Evolutionary conservation across 2,113 vertebrate genomes (phyloP), one percentile per base, ranked within the genome.

Genomic region (Hystrix brachyura): DNA sequence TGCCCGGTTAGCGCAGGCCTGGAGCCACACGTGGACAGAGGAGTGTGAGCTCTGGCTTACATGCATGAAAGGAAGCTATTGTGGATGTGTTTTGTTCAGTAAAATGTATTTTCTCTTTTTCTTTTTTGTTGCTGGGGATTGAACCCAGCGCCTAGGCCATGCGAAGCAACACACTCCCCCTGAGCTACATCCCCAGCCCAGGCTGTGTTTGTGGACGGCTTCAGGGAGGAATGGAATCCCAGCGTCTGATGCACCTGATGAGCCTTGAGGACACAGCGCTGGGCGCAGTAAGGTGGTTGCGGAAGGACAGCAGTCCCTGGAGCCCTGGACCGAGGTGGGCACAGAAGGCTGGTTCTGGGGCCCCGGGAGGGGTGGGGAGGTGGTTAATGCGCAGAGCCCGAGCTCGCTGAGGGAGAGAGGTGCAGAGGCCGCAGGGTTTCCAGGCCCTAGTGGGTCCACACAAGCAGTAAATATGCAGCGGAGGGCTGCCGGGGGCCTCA

Each of bases 281-380:
- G 55, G 34, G n/a, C 13, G 38, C 78, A 46, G 46, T 4, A 19
- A 0, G 23, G 65, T 55, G 38, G 32, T 18, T 3, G 8, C 23
- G 46, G 25, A 71, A 74, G 32, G 23, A 51, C 82, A 43, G 29
- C 25, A 53, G 79, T 8, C 59, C 97, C 98, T 19, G 99, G 98
- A 97, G 98, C 97, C 98, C 3, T 99, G 95, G 97, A 91, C 62
- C 94, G 17, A 71, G 34, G 17, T n/a, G 60, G 69, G 78, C 25
- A 78, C 38, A 43, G 3, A 0, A 65, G 8, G 18, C 67, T 38
- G 2, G 34, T 71, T 18, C 38, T 3, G 32, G 32, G 32, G 34
- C 34, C 38, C 17, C 34, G 10, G 67, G 67, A n/a, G 67, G 62
- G 27, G 25, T 64, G 27, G 27, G 62, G 27, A 65, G 62, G 17